A percentile compares a stretch with the other conserved stretches of the same genome.
Evolutionary conservation across 2,888 invertebrate species (phyloP).

Genomic region (Petrolisthes cinctipes): DNA sequence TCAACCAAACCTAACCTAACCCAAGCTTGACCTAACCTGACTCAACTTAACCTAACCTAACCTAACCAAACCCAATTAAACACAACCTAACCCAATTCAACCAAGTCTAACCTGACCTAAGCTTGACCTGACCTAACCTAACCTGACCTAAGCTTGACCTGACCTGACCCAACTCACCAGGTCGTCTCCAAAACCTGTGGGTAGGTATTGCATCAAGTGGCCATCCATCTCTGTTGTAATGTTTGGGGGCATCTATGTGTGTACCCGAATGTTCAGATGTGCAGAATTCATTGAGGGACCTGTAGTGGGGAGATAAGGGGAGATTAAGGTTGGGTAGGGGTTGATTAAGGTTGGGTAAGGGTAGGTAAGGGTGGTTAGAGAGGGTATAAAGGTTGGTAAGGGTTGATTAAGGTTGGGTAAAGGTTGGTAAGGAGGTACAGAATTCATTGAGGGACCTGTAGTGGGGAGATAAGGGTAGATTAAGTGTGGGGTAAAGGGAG

Average conservation of each 20-base stretch:
- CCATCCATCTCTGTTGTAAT: slow-evolving; percentile 49
- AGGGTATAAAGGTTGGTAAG: neutral
- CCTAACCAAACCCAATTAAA: no score
- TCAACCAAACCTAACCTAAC: no score
- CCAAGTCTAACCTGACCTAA: no score
- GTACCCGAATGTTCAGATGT: slow-evolving; percentile 64
- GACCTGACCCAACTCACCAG: slow-evolving; percentile 39
- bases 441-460: no score
- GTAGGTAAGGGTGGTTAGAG: neutral
- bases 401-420: neutral
- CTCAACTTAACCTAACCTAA: neutral
- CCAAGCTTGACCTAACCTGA: no score
- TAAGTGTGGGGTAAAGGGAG: neutral
- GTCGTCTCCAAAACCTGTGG: slow-evolving; percentile 51
- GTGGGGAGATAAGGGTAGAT: neutral
- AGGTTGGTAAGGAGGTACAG: neutral
- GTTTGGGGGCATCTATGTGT: slow-evolving; percentile 62
- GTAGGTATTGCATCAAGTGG: slow-evolving; percentile 50
- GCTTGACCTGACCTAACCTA: no score
- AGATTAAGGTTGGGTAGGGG: neutral
- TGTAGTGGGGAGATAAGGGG: neutral
- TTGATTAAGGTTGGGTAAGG: neutral
- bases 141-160: neutral
- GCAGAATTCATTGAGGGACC: slow-evolving; percentile 43
- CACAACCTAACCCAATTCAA: no score